Evolutionary conservation across 2,888 invertebrate species (phyloP).

Genomic region (Cerceris rybyensis): DNA sequence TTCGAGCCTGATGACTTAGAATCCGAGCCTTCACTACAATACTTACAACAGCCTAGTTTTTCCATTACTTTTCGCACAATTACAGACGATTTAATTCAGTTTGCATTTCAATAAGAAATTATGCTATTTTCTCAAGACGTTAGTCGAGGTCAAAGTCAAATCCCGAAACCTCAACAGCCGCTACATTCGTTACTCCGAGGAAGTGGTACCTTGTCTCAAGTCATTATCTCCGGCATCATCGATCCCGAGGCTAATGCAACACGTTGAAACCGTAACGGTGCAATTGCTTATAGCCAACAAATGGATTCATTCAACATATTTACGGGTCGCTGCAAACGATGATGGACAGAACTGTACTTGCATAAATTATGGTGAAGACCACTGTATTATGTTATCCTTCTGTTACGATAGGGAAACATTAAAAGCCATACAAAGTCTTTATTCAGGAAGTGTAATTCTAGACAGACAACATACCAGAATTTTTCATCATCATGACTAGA

Average conservation of each 20-base stretch:
- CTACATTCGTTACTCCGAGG: neutral
- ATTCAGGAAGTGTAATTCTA: too few species aligned
- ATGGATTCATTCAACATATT: slow-evolving; percentile 25
- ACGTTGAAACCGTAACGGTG: slow-evolving; percentile 9
- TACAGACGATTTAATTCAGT: too few species aligned
- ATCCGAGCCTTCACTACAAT: too few species aligned
- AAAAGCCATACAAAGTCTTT: too few species aligned
- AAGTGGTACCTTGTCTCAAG: neutral
- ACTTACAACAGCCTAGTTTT: too few species aligned
- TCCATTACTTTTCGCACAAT: too few species aligned
- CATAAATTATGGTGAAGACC: slow-evolving; percentile 2
- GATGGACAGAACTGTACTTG: slow-evolving; percentile 2
- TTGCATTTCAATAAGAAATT: too few species aligned
- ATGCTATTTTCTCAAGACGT: neutral
- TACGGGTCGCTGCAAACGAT: slow-evolving; percentile 11
- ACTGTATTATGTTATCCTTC: neutral
- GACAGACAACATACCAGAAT: too few species aligned
- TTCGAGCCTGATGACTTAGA: too few species aligned
- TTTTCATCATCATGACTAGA: too few species aligned
- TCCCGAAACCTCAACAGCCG: neutral
- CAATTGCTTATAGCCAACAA: neutral
- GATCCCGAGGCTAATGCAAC: slow-evolving; percentile 24
- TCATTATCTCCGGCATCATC: slow-evolving; percentile 17
- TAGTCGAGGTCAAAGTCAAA: slow-evolving; percentile 9
- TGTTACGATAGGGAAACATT: neutral